Evolutionary conservation across 2,888 invertebrate genomes (phyloP), one percentile per base, ranked within the genome.

Genomic region (Cheilosia vernalis): DNA sequence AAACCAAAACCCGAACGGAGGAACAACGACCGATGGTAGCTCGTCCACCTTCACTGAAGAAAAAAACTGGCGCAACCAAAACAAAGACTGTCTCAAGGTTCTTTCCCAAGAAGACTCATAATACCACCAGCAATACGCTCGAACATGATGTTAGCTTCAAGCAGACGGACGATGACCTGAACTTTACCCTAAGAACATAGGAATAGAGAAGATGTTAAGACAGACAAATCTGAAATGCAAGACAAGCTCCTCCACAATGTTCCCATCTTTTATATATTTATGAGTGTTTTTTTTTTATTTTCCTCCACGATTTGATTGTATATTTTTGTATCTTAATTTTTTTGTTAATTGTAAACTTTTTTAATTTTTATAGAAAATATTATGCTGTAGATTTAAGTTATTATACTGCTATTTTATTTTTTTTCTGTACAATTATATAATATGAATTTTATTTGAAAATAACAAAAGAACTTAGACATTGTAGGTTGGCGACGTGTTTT

Each of bases 171-270:
- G 58, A 76, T 21, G 67, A 85, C 40, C 53, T 72, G 21, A 72
- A 61, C 7, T 81, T 76, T 3, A 80, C 47, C 27, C 67, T 67
- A 44, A 66, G 63, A 63, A 80, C 80, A 85, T 80, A 85, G 63
- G 51, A 81, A 37, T 61, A 33, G 27, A 44, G 13, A 55, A 15
- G 40, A 44, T 30, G 19, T 61, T 30, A 69, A 42, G 51, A 69
- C 64, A 47, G 63, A 33, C 9, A 49, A 27, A 61, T 21, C 64
- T 13, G 27, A 69, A 79, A 64, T 72, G 47, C 70, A 58, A 63
- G 78, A 73, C 69, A 67, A 63, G 63, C 51, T 61, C 66, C 40
- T 30, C 47, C 24, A 56, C 44, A 9, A 37, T 37, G 37, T 27
- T 76, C 58, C 58, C 53, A 56, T 30, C 42, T 53, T 24, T 40